Base-by-base conservation (phyloP, 2,888 invertebrate species). In the Idaea dimidiata region DNA sequence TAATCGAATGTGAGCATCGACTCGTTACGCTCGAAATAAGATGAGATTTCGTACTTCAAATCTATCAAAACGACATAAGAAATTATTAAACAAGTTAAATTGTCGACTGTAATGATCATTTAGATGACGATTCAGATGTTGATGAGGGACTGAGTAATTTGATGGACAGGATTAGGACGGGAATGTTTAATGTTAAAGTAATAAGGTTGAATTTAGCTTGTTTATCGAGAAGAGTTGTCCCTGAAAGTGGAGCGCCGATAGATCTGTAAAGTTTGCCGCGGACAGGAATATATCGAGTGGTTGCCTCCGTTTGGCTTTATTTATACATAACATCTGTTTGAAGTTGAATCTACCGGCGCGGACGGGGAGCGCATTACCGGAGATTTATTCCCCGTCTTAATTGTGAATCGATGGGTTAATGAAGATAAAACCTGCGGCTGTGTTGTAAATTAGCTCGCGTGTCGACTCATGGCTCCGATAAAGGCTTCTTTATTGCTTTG, bases 331-430 rank as follows among this genome's bases (percentile, higher is more conserved):
- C 91, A 91, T 91, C 91, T 92, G 91, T 92, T 91, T 89, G 91
- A 89, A 91, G 91, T 88, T 82, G 90, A 89, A 89, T 89, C 89
- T 88, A 89, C 90, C 89, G 89, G 89, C 89, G 89, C 83, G 87
- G 88, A 88, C 89, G 88, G 87, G 84, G 88, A 87, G 89, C 88
- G 87, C 91, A 91, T 91, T 91, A 90, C 91, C 80, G 84, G 87
- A 91, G 91, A 91, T 92, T 92, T 92, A 92, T 92, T 87, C 89
- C 84, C 88, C 90, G 92, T 91, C 92, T 92, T 92, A 92, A 92
- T 92, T 92, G 92, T 90, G 91, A 91, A 91, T 91, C 91, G 92
- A 92, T 92, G 91, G 92, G 91, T 91, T 92, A 92, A 92, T 92
- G 92, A 92, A 92, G 92, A 92, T 92, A 92, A 92, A 92, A 91